Conservation (phyloP, 2,888 invertebrate genomes). For the Agriopis leucophaearia region DNA sequence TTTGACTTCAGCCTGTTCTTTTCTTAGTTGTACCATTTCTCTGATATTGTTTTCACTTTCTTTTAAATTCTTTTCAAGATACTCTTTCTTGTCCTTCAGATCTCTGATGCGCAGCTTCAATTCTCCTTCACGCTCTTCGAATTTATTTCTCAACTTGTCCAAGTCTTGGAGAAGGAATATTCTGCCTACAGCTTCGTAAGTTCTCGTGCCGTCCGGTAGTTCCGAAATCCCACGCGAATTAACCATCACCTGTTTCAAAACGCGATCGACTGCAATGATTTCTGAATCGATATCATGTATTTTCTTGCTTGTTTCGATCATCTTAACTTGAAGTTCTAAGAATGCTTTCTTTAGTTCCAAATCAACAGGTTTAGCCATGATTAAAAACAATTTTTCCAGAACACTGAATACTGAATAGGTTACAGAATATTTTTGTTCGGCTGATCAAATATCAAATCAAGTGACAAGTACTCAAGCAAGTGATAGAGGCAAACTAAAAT, state of each 20-base stretch:
- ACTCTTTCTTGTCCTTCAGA: slow-evolving; percentile 91
- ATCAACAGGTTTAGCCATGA: slow-evolving; percentile 84
- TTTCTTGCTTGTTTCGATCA: slow-evolving; percentile 93
- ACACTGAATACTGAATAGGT: too few relatives aligned
- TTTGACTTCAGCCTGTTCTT: slow-evolving; percentile 35
- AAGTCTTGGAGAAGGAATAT: slow-evolving; percentile 93
- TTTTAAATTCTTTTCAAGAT: slow-evolving; percentile 92
- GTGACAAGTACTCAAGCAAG: too few relatives aligned
- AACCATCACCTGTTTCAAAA: slow-evolving; percentile 89
- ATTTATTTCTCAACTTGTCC: slow-evolving; percentile 87
- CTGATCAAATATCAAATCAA: neutral
- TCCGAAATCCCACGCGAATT: slow-evolving; percentile 89
- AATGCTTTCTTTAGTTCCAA: slow-evolving; percentile 91
- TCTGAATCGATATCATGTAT: slow-evolving; percentile 92
- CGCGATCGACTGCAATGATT: slow-evolving; percentile 89
- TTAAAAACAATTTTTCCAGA: slow-evolving; percentile 18
- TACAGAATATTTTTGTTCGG: neutral
- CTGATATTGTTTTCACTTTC: slow-evolving; percentile 75
- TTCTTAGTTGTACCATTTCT: slow-evolving; percentile 48
- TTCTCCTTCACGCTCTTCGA: slow-evolving; percentile 86
- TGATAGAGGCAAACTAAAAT: neutral
- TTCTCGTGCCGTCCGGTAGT: slow-evolving; percentile 88
- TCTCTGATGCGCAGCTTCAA: slow-evolving; percentile 90
- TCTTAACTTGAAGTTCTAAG: slow-evolving; percentile 92
- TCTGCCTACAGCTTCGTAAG: slow-evolving; percentile 93